phyloP scores from a whole-genome alignment of 1,140 invertebrate genomes.

The Zaprionus tsacasi region DNA sequence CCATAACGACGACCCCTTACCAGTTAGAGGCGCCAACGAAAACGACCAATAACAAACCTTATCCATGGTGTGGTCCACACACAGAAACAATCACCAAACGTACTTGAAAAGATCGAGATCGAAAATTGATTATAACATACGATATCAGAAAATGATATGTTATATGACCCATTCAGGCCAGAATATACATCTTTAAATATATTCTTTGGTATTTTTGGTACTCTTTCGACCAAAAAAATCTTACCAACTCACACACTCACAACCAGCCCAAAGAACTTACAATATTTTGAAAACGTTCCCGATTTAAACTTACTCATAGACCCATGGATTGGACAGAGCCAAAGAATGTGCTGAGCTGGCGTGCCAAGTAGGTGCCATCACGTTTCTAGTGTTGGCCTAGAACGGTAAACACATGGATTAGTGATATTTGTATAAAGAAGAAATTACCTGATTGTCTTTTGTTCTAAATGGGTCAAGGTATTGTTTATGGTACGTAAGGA shows the following conservation, averaged over 20 bases:
- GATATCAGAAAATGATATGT: conserved; percentile 36
- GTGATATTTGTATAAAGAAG: conserved; percentile 67
- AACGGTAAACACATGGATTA: conserved; percentile 76
- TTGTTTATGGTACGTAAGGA: conserved; percentile 26
- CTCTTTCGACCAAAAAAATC: conserved; percentile 21
- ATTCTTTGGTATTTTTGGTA: conserved; percentile 7
- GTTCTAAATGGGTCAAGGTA: conserved; percentile 28
- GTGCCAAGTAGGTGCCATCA: conserved; percentile 49
- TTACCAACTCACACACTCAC: conserved; percentile 30
- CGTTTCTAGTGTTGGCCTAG: conserved; percentile 77
- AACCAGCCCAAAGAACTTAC: conserved; percentile 36
- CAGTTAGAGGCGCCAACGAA: conserved; percentile 36
- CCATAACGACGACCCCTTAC: conserved; percentile 25
- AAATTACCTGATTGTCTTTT: conserved; percentile 66
- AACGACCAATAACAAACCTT: conserved; percentile 66
- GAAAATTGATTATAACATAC: conserved; percentile 63
- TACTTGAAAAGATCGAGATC: conserved; percentile 70
- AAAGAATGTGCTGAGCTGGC: conserved; percentile 44
- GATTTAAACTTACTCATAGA: conserved; percentile 60
- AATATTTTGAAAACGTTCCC: conserved; percentile 28
- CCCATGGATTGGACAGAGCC: conserved; percentile 38
- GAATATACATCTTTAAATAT: conserved; percentile 12
- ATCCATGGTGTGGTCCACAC: conserved; percentile 37
- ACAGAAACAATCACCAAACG: conserved; percentile 54
- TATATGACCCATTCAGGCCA: conserved; percentile 12